A percentile compares a stretch with the other conserved stretches of the same genome.
These are phyloP conservation scores for Peromyscus aztecus DNA, from an alignment of 2,797 vertebrate genomes.

Conservation along the genomic window DNA sequence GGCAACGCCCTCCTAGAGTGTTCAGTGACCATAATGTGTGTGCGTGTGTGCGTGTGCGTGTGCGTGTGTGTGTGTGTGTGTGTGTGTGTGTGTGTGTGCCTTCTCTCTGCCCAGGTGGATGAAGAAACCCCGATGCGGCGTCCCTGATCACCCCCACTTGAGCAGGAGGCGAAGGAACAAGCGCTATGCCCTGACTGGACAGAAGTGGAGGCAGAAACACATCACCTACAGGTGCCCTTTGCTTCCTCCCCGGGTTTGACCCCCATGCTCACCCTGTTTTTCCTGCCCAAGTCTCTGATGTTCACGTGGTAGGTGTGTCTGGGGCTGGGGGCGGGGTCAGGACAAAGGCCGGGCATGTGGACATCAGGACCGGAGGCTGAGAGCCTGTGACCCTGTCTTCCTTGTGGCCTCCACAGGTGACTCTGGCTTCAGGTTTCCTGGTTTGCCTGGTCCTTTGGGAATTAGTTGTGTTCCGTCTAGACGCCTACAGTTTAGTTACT, in stretches of 20 bases:
- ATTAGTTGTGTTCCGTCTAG: slow-evolving; percentile 25
- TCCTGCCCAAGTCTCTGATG: not conserved
- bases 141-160: slow-evolving; percentile 95
- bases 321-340: not conserved
- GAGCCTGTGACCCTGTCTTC: not conserved
- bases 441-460: slow-evolving; percentile 9
- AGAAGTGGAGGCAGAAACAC: slow-evolving; percentile 98
- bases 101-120: slow-evolving; percentile 93
- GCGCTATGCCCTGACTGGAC: slow-evolving; percentile 97
- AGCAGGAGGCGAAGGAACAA: slow-evolving; percentile 94
- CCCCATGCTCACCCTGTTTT: not conserved
- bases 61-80: too few relatives aligned
- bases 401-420: not conserved
- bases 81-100: not conserved
- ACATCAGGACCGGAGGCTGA: not conserved
- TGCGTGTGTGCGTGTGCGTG: not conserved
- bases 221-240: slow-evolving; percentile 95
- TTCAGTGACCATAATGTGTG: not conserved
- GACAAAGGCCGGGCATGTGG: not conserved
- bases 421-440: slow-evolving; percentile 15
- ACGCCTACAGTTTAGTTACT: not conserved
- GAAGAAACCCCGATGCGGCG: slow-evolving; percentile 96
- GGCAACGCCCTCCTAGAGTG: not conserved
- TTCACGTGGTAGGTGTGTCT: not conserved
- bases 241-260: not conserved